Evolutionary conservation across 1,140 invertebrate species (phyloP).

Genomic region (Lepidurus couesii): DNA sequence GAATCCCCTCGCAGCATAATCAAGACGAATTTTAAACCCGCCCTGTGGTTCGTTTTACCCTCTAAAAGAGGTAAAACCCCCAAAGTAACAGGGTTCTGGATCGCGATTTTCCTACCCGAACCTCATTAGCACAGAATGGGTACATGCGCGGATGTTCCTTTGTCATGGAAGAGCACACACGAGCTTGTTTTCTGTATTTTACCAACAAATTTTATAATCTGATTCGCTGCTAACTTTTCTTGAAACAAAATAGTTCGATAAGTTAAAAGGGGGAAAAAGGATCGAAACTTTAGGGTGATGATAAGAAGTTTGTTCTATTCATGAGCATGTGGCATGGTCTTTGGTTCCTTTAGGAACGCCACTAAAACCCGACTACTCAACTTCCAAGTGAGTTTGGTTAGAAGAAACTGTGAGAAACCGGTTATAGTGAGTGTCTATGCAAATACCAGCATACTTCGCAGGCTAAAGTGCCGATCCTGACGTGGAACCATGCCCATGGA

Average conservation of each 20-base stretch:
- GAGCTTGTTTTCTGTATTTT: neutral
- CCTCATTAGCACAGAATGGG: neutral
- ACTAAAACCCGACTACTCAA: no score
- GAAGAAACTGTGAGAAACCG: neutral
- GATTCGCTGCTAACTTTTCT: no score
- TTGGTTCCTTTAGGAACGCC: slow-evolving; percentile 44
- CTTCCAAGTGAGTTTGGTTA: neutral
- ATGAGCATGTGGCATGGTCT: slow-evolving; percentile 45
- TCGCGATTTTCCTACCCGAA: slow-evolving; percentile 1
- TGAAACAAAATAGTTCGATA: no score
- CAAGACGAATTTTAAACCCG: neutral
- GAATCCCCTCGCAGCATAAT: slow-evolving; percentile 1
- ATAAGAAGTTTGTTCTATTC: neutral
- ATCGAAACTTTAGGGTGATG: neutral
- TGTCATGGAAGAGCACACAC: slow-evolving; percentile 1
- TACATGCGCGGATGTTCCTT: neutral
- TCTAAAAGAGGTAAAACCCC: neutral
- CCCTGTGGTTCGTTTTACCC: slow-evolving; percentile 1
- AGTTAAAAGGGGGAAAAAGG: neutral
- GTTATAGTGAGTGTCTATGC: neutral
- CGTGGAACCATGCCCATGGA: slow-evolving; percentile 20
- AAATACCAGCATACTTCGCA: neutral
- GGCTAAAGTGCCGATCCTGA: slow-evolving; percentile 4
- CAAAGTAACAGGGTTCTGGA: neutral
- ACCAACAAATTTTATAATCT: no score